Evolutionary conservation across 2,113 vertebrate genomes (phyloP).

Genomic region (Motacilla alba): DNA sequence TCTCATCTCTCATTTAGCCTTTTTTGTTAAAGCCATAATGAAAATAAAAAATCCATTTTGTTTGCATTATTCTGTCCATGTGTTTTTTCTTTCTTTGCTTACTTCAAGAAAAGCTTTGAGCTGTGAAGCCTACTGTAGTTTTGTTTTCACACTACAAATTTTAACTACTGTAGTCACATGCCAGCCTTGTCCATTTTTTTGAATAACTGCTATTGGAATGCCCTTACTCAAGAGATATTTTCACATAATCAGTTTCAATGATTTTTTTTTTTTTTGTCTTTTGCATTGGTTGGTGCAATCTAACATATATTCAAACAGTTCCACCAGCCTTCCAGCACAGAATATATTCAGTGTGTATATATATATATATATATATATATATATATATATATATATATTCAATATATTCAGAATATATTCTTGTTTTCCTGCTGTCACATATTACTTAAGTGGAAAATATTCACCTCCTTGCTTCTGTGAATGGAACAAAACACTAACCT

Average conservation of each 20-base stretch:
- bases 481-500: background rate
- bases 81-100: background rate
- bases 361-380: no score
- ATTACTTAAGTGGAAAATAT: background rate
- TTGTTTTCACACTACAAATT: background rate
- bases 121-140: background rate
- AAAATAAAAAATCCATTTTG: background rate
- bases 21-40: background rate
- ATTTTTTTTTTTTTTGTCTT: background rate
- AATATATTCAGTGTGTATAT: background rate
- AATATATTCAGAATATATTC: no score
- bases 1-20: background rate
- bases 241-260: background rate
- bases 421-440: background rate
- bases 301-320: background rate
- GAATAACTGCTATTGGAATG: background rate
- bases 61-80: background rate
- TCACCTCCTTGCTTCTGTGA: background rate
- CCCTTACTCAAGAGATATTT: background rate
- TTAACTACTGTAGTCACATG: accelerated
- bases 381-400: no score
- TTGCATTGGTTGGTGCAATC: background rate
- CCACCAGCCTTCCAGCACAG: background rate
- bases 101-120: background rate
- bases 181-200: background rate